Evolutionary conservation across 2,888 invertebrate genomes (phyloP).

Genomic region (Leucophenga maculata): DNA sequence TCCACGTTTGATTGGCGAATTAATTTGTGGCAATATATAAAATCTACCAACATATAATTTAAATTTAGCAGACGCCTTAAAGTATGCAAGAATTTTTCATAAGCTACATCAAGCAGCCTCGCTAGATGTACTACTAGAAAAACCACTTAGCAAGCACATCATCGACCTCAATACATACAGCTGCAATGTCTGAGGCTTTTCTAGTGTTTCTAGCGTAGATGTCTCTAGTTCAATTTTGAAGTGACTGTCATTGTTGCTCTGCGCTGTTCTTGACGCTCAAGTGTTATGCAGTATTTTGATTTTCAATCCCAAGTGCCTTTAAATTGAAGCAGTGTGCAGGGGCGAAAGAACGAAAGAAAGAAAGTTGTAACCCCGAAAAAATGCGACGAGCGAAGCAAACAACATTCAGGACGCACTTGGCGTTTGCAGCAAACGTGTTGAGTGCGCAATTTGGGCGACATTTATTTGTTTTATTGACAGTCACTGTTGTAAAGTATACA

Average conservation of each 20-base stretch:
- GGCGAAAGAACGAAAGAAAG: neutral
- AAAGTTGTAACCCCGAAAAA: constrained; percentile 1
- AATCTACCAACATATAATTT: too few relatives aligned
- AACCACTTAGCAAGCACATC: neutral
- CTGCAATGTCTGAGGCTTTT: neutral
- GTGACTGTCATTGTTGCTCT: neutral
- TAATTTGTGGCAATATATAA: too few relatives aligned
- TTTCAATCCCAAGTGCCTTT: constrained; percentile 17
- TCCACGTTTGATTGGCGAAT: too few relatives aligned
- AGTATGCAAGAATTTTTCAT: too few relatives aligned
- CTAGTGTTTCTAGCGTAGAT: neutral
- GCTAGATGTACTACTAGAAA: neutral
- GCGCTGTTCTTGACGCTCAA: constrained; percentile 5
- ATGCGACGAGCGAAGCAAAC: neutral
- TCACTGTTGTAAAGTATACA: too few relatives aligned
- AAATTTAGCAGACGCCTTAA: too few relatives aligned
- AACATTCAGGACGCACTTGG: neutral
- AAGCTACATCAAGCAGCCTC: constrained; percentile 7
- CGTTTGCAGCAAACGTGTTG: constrained; percentile 15
- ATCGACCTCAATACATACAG: neutral
- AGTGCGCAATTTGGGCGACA: constrained; percentile 4
- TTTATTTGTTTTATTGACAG: constrained; percentile 1
- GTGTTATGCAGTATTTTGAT: constrained; percentile 14
- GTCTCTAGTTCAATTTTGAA: too few relatives aligned
- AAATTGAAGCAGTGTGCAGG: neutral